Evolutionary conservation across 2,797 vertebrate genomes (phyloP).

Genomic region (Liparis tanakae): DNA sequence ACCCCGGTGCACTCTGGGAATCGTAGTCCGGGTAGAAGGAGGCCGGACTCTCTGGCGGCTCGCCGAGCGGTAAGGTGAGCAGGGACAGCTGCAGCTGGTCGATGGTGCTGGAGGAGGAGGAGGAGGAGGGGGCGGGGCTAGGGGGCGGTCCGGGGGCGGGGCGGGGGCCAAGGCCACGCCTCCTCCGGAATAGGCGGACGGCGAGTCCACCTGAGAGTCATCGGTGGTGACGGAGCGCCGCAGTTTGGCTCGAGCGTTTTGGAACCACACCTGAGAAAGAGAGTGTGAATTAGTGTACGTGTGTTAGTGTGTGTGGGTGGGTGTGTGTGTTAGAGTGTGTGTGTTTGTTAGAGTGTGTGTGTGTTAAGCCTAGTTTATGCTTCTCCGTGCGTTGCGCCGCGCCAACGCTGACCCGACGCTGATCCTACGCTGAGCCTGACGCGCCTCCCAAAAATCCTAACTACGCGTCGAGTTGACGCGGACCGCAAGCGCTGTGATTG

Average conservation of each 20-base stretch:
- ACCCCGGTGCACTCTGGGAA: slow-evolving; percentile 62
- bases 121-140: slow-evolving; percentile 32
- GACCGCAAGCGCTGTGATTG: no score
- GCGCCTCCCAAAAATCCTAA: no score
- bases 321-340: not conserved
- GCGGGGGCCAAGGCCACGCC: slow-evolving; percentile 21
- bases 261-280: slow-evolving; percentile 80
- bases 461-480: no score
- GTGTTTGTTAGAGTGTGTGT: not conserved
- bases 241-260: slow-evolving; percentile 82
- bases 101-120: slow-evolving; percentile 72
- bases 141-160: slow-evolving; percentile 28
- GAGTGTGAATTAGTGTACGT: not conserved
- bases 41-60: slow-evolving; percentile 28
- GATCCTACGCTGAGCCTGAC: no score
- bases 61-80: slow-evolving; percentile 66
- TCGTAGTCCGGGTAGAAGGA: slow-evolving; percentile 60
- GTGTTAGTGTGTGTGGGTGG: not conserved
- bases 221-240: slow-evolving; percentile 73
- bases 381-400: no score
- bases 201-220: slow-evolving; percentile 62
- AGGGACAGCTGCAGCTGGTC: slow-evolving; percentile 77
- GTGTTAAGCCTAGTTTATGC: no score
- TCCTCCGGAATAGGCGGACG: slow-evolving; percentile 10
- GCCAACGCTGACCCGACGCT: no score